A percentile compares a stretch with the other conserved stretches of the same genome.
Conservation (phyloP, 1,140 invertebrate genomes). For the Drosophila nasuta region DNA sequence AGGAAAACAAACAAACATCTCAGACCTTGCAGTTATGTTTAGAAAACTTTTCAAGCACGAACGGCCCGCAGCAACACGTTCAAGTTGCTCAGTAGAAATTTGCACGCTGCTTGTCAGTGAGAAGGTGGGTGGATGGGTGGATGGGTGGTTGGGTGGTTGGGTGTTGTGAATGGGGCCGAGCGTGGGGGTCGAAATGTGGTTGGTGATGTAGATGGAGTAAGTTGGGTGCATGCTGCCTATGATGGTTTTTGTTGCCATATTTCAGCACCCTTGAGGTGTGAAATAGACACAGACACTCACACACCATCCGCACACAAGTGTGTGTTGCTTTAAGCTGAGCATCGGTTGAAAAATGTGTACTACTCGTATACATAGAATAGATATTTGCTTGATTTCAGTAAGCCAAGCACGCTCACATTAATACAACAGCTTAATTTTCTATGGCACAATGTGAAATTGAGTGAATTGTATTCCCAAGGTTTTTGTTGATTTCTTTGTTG, state of each 20-base stretch:
- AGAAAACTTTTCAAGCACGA: constrained; percentile 79
- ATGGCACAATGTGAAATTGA: constrained; percentile 38
- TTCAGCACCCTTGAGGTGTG: constrained; percentile 80
- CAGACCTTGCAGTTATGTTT: constrained; percentile 70
- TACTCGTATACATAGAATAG: constrained; percentile 4
- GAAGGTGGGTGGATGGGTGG: constrained; percentile 34
- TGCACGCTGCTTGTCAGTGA: constrained; percentile 67
- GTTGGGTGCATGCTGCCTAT: constrained; percentile 18
- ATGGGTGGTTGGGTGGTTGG: constrained; percentile 39
- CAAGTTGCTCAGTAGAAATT: constrained; percentile 66
- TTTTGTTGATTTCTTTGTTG: constrained; percentile 40
- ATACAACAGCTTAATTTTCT: constrained; percentile 64
- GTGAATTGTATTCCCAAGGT: constrained; percentile 35
- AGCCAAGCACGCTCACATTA: constrained; percentile 17
- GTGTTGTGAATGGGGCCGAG: neutral
- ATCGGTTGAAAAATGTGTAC: constrained; percentile 16
- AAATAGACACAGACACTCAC: constrained; percentile 53
- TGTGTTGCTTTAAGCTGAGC: constrained; percentile 36
- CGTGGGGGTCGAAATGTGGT: neutral
- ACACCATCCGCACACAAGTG: constrained; percentile 1
- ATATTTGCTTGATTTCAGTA: constrained; percentile 12
- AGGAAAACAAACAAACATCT: constrained; percentile 37
- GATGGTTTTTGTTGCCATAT: constrained; percentile 70
- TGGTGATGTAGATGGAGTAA: neutral
- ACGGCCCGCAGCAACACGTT: constrained; percentile 77